Evolutionary conservation across 1,140 invertebrate species (phyloP), one percentile per base, ranked within the genome.

Genomic region (Orius insidiosus): DNA sequence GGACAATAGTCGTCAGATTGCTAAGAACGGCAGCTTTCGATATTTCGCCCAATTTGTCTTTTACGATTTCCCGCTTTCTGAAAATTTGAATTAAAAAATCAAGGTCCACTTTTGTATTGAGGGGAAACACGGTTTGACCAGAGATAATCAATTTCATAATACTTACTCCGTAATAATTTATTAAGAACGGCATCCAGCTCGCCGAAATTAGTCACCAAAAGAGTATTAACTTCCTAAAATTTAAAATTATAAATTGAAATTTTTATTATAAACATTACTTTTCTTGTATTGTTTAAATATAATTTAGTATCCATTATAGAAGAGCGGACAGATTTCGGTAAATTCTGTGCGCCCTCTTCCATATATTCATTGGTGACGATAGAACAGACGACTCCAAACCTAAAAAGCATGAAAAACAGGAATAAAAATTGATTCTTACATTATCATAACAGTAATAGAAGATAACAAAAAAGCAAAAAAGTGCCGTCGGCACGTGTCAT

Each of bases 281-380:
- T 60, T 48, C 75, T 70, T 5, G 80, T 82, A 42, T 72, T 70
- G 50, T 70, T 66, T 18, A 86, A 60, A 59, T 75, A 87, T 8
- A 71, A 67, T 48, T 70, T 66, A 1, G 74, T 69, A 59, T 86
- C 84, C 14, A 65, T 60, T 32, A 77, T 54, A 33, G 69, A 72
- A 34, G 64, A 68, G 24, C 68, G 65, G 35, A 76, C 58, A 33
- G 72, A 68, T 2, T 51, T 55, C 0, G 75, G 69, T 15, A 81
- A 61, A 15, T 71, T 67, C 11, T 68, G 60, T 3, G 74, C 64
- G 16, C 81, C 80, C 39, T 72, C 68, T 55, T 86, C 76, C 63
- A 89, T 68, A 50, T 83, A 74, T 57, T 78, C 74, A 61, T 86
- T 88, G n/a, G 80, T 85, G 6, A 81, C 77, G 61, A 88, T 86